Percentiles rank a stretch among this genome's conserved stretches.
phyloP scores from a whole-genome alignment of 2,797 vertebrate species.

The Helarctos malayanus region DNA sequence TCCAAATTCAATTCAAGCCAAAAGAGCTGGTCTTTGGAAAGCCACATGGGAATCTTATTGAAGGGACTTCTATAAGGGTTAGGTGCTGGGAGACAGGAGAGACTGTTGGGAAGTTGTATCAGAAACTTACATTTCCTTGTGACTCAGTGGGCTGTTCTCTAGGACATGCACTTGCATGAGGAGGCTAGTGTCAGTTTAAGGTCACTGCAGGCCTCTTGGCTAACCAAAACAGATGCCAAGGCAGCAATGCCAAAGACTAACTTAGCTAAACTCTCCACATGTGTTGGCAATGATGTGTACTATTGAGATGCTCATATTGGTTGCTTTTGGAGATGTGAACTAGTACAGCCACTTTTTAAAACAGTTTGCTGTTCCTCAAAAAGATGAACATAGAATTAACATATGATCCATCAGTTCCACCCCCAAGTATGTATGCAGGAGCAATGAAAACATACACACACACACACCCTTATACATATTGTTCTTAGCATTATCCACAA shows the following conservation, averaged over 20 bases:
- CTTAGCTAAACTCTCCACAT: neutral
- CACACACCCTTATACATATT: neutral
- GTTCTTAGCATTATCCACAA: neutral
- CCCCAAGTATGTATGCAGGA: neutral
- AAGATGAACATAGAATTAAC: conserved; percentile 29
- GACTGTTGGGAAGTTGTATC: neutral
- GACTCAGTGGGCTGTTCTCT: neutral
- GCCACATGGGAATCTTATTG: neutral
- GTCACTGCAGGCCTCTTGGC: neutral
- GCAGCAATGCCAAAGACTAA: neutral
- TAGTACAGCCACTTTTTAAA: neutral
- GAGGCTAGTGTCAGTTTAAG: neutral
- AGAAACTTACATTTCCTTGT: neutral
- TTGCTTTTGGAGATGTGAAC: neutral
- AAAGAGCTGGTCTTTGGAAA: neutral
- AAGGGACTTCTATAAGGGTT: neutral
- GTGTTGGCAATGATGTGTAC: neutral
- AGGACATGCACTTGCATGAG: neutral
- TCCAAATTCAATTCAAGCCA: neutral
- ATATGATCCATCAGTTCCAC: neutral
- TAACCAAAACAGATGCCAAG: neutral
- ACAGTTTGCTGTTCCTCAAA: neutral
- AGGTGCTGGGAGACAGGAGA: neutral
- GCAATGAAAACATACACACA: neutral
- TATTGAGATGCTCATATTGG: neutral